Evolutionary conservation across 1,140 invertebrate genomes (phyloP).

Genomic region (Drosophila ananassae): DNA sequence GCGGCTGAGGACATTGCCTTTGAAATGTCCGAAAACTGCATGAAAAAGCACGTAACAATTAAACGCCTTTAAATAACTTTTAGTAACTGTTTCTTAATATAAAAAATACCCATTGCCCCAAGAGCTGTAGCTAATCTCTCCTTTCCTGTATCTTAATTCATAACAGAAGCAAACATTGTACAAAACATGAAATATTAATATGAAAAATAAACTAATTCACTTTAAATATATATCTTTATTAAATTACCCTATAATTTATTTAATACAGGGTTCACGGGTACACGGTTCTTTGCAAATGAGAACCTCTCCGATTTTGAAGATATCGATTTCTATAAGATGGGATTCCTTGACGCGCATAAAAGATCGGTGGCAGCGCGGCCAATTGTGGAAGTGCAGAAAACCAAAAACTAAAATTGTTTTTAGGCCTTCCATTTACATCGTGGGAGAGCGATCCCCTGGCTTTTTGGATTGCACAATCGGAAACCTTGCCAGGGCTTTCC

Average conservation of each 20-base stretch:
- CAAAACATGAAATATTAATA: too few relatives aligned
- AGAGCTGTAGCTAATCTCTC: too few relatives aligned
- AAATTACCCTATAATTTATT: too few relatives aligned
- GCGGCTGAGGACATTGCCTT: too few relatives aligned
- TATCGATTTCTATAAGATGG: neutral
- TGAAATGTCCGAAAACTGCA: too few relatives aligned
- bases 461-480: constrained; percentile 17
- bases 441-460: constrained; percentile 23
- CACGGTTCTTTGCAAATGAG: neutral
- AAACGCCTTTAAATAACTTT: neutral
- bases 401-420: constrained; percentile 5
- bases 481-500: constrained; percentile 3
- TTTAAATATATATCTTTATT: neutral
- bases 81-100: neutral
- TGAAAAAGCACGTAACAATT: constrained; percentile 9
- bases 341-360: neutral
- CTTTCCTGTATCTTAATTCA: neutral
- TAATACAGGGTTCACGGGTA: neutral
- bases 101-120: too few relatives aligned
- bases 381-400: constrained; percentile 4
- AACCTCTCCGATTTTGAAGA: neutral
- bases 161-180: too few relatives aligned
- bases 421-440: constrained; percentile 7
- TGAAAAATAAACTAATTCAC: neutral
- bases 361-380: too few relatives aligned